Base-by-base conservation (phyloP, 2,888 invertebrate genomes). In the Aleiodes alternator region DNA sequence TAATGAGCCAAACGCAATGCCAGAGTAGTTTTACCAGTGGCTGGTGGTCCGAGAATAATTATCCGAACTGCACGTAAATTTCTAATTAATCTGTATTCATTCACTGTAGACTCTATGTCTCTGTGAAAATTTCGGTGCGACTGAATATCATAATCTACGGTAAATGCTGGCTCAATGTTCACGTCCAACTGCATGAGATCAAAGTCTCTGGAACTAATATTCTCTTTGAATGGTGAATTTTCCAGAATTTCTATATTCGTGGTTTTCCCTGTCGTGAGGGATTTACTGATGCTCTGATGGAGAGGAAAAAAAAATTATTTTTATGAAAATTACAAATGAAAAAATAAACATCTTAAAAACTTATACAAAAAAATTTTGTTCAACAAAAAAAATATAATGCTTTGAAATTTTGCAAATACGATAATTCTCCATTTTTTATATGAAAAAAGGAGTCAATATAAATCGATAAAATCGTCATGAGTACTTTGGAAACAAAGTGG, bases 41-140 rank as follows among this genome's bases (percentile, higher is more conserved):
- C 91, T 4, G 94, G 94, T 23, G 94, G 94, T 1, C 94, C 94
- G 79, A 93, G 92, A 1, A 94, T 86, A 14, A 94, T 82, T 59
- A 92, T 86, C 82, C 92, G 93, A 80, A 93, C 90, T 57, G 94
- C 91, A 82, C 90, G 91, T 76, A 94, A 87, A 79, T 90, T 90
- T 81, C 92, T 90, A 59, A 91, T 90, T 79, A 90, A 90, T 82
- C 90, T 86, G 79, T 88, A 90, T 80, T 89, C 90, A 11, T 80
- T 78, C 11, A 88, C 87, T 23, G 90, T 85, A 23, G 79, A 90
- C 84, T 81, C 90, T 90, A 89, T 92, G 87, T 85, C 87, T 77
- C 80, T 90, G 84, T 76, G 90, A 86, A 94, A 92, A 66, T 91
- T 89, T 73, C 89, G 80, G 72, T 90, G 88, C 92, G 92, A 93